Percentiles rank a stretch among this genome's conserved stretches.
Evolutionary conservation across 2,113 vertebrate species (phyloP).

Genomic region (Cacatua alba): DNA sequence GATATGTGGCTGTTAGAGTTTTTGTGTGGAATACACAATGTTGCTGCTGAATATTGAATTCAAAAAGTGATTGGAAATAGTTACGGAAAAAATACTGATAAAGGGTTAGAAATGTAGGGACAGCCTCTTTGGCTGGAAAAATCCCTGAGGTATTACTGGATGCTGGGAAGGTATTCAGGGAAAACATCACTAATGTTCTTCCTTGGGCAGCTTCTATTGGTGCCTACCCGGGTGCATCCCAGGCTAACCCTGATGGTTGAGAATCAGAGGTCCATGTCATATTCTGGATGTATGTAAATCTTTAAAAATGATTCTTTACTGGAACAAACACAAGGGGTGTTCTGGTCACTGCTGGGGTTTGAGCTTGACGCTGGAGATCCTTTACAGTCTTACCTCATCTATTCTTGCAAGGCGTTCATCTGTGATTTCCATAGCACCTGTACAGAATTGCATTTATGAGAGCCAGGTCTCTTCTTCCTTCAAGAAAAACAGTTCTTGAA

Average conservation of each 20-base stretch:
- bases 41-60: neutral
- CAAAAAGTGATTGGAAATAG: neutral
- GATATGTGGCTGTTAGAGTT: neutral
- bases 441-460: neutral
- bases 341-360: neutral
- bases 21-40: neutral
- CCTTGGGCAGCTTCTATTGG: neutral
- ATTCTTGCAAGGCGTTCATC: neutral
- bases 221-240: neutral
- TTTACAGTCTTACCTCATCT: neutral
- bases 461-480: neutral
- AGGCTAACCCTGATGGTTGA: neutral
- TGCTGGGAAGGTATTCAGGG: neutral
- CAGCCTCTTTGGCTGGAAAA: neutral
- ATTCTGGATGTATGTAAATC: neutral
- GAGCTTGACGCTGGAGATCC: neutral
- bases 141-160: neutral
- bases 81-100: neutral
- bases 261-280: fast-evolving
- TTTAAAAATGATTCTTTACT: neutral
- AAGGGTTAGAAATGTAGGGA: neutral
- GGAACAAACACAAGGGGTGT: neutral
- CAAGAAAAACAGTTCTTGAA: neutral
- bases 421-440: neutral
- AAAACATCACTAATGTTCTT: neutral